A percentile compares a stretch with the other conserved stretches of the same genome.
These are phyloP conservation scores for Stenodera caucasica DNA, from an alignment of 2,888 invertebrate species.

Conservation along the genomic window DNA sequence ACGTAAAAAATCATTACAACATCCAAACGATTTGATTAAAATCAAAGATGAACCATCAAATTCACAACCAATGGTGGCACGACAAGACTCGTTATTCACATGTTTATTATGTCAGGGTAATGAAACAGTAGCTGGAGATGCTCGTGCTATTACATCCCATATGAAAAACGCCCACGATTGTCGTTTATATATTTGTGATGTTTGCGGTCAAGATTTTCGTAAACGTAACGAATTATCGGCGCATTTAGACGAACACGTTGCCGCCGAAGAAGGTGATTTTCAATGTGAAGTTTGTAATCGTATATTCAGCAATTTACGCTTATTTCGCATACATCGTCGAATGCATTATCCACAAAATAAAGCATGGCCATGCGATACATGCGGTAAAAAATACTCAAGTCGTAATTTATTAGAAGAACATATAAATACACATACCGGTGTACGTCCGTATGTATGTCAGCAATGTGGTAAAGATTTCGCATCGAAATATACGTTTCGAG, in stretches of 20 bases:
- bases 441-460: conserved; percentile 67
- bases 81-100: conserved; percentile 57
- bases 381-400: conserved; percentile 70
- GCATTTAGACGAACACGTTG: conserved; percentile 67
- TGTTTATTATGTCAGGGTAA: conserved; percentile 59
- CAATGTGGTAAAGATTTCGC: conserved; percentile 74
- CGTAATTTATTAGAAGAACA: conserved; percentile 73
- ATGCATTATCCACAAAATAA: conserved; percentile 66
- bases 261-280: conserved; percentile 65
- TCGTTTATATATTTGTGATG: conserved; percentile 69
- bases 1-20: conserved; percentile 37
- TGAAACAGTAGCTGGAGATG: conserved; percentile 58
- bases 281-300: conserved; percentile 67
- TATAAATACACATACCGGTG: conserved; percentile 69
- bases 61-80: conserved; percentile 35
- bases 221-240: conserved; percentile 65
- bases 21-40: conserved; percentile 23
- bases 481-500: conserved; percentile 74
- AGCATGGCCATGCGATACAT: conserved; percentile 66
- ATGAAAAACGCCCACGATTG: conserved; percentile 64
- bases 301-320: conserved; percentile 63
- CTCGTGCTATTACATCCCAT: conserved; percentile 65
- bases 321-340: conserved; percentile 66
- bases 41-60: conserved; percentile 34
- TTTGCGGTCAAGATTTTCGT: conserved; percentile 68